Conservation (phyloP, 2,888 invertebrate genomes). For the Microplitis manilae region DNA sequence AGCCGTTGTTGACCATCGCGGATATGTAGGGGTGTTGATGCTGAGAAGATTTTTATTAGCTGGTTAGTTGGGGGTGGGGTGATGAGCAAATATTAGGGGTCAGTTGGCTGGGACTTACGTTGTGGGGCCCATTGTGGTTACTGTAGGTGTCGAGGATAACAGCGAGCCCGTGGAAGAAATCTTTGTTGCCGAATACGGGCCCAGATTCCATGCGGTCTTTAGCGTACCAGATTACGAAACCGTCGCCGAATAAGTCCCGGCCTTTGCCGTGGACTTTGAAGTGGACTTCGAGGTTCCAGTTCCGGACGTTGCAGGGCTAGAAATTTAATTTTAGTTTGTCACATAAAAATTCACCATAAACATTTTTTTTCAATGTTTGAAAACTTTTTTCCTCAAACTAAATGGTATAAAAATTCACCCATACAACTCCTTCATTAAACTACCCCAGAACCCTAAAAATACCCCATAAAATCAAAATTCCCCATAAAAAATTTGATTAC, state of each 20-base stretch:
- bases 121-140: conserved; percentile 98
- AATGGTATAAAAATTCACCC: no score
- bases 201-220: conserved; percentile 86
- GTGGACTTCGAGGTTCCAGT: conserved; percentile 97
- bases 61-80: no score
- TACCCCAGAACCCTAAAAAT: no score
- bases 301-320: conserved; percentile 87
- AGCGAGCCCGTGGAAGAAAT: conserved; percentile 91
- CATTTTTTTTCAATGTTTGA: not conserved
- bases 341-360: no score
- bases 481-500: no score
- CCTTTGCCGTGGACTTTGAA: conserved; percentile 97
- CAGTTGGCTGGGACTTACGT: conserved; percentile 78
- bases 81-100: no score
- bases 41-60: conserved; percentile 72
- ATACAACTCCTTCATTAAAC: no score
- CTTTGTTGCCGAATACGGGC: conserved; percentile 95
- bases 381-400: no score
- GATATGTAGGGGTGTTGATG: conserved; percentile 99
- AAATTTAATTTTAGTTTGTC: conserved; percentile 50
- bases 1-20: conserved; percentile 98
- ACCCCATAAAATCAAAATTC: no score
- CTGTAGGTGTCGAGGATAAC: conserved; percentile 98
- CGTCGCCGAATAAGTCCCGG: conserved; percentile 96
- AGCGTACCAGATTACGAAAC: conserved; percentile 95